These are phyloP conservation scores for Harlomillsia oculata DNA, from an alignment of 1,140 invertebrate genomes.

Conservation along the genomic window DNA sequence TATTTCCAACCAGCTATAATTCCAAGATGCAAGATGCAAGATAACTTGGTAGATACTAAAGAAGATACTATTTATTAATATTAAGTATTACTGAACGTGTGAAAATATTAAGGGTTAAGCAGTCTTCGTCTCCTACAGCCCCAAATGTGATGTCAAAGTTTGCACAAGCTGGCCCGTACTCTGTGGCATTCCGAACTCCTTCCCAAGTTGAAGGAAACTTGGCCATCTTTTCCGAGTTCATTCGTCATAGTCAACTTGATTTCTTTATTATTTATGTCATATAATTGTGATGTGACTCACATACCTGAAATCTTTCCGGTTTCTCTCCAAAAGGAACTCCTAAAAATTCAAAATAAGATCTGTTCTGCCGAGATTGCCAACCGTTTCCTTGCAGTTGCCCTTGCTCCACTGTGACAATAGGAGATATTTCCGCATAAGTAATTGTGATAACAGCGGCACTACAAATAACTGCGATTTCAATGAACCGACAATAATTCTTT, in stretches of 20 bases:
- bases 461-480: no score
- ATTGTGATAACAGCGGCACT: no score
- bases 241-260: neutral
- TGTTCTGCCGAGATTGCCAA: neutral
- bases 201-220: slow-evolving; percentile 13
- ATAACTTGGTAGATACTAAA: no score
- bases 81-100: neutral
- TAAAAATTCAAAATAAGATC: neutral
- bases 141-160: no score
- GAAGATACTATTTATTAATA: no score
- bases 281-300: no score
- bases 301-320: slow-evolving; percentile 1
- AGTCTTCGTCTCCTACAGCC: neutral
- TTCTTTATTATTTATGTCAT: no score
- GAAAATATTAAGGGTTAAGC: neutral
- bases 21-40: no score
- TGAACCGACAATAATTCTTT: no score
- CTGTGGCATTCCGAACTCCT: slow-evolving; percentile 18
- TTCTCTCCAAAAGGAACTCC: neutral
- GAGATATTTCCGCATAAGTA: neutral
- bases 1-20: no score
- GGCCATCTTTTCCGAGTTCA: neutral
- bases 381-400: neutral
- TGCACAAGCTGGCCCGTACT: slow-evolving; percentile 18
- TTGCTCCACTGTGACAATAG: neutral